Base-by-base conservation (phyloP, 1,140 invertebrate species). In the Augochlora pura region DNA sequence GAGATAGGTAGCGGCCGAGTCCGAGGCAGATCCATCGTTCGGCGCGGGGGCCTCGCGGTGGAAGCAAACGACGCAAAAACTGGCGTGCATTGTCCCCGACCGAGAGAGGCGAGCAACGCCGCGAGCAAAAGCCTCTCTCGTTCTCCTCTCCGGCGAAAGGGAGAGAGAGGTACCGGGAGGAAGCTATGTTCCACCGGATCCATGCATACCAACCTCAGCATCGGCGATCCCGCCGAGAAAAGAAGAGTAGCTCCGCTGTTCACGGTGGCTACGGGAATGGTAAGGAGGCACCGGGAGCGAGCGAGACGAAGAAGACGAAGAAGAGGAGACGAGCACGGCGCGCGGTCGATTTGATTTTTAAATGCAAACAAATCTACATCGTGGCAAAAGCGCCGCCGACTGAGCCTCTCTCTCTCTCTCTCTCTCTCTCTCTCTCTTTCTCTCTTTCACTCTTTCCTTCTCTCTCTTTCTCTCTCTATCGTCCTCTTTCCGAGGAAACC, bases 291-390 rank as follows among this genome's bases (percentile, higher is more conserved):
- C 7, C 60, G 60, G n/a, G 12, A 7, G 64, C 5, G 71, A 78
- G 66, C 68, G 70, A 75, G 77, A 64, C 16, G n/a, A n/a, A 57
- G 54, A 57, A n/a, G 21, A 83, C 54, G 46, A 62, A 49, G 79
- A 63, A 67, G 49, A 21, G 21, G 49, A 52, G 49, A 52, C 14
- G 49, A 52, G 49, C 49, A 46, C 49, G 49, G 21, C 49, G 49
- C 76, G 71, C 62, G 83, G 77, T 71, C 79, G 91, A 93, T 93
- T 93, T 93, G 92, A 93, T 92, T 93, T 93, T 93, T 92, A 93
- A 93, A 93, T 93, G 92, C 91, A 92, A 93, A 93, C 92, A 93
- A 93, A 93, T 93, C 92, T 93, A 93, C 91, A 93, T 93, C 86
- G 90, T 88, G 88, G 88, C 90, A 92, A 92, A 93, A 93, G 91